Base-by-base conservation (phyloP, 2,797 vertebrate species). In the Loriculus beryllinus region DNA sequence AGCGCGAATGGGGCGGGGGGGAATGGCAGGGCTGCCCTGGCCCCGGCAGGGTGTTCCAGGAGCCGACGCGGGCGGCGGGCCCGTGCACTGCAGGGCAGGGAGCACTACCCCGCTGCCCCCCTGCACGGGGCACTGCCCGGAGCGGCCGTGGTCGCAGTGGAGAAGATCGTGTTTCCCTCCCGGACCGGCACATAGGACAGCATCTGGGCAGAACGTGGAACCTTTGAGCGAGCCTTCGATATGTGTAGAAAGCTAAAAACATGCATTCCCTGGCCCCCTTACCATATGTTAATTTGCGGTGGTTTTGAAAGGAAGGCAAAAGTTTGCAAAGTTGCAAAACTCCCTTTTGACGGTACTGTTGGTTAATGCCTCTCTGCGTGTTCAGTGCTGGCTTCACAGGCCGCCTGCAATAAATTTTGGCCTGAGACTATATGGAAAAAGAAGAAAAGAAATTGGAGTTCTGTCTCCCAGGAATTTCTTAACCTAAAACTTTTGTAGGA, bases 351-450 rank as follows among this genome's bases (percentile, higher is more conserved):
- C 23, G 0, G 10, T 7, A 11, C 20, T 8, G 59, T 23, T 35
- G 4, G 18, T 29, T 57, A 48, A 8, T 45, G 82, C 7, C 12
- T 59, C 37, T n/a, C 4, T 42, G 29, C 2, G 0, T 12, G 35
- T 40, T 52, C 39, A 7, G 3, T 0, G 1, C 35, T 35, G 35
- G 13, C 54, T 67, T 39, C 20, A 0, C 43, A 15, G 28, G 37
- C 25, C 9, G 11, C 43, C 29, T 29, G 64, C 25, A 4, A 3
- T 29, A 5, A 29, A 64, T 45, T 28, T 9, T 3, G 31, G 26
- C 17, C 37, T 28, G 43, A 33, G 51, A 10, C 51, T 26, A 0
- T 2, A 3, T 3, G 6, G 33, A 70, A 8, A 18, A 18, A 0
- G 3, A 33, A 28, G 33, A n/a, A n/a, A 3, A 40, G 39, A 12